Evolutionary conservation across 1,140 invertebrate genomes (phyloP).

Genomic region (Wasmannia auropunctata): DNA sequence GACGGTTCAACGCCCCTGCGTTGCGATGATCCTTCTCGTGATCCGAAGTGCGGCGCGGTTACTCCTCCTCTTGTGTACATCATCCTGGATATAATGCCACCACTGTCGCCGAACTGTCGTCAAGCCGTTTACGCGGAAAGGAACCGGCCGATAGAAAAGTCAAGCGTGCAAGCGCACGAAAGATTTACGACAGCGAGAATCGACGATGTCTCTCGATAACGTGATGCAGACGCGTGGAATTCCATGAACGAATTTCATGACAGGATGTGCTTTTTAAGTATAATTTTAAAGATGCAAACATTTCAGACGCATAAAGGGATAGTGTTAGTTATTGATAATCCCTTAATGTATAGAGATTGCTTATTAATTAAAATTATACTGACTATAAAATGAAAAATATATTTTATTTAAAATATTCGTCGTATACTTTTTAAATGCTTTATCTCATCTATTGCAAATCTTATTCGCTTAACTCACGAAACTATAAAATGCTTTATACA

Average conservation of each 20-base stretch:
- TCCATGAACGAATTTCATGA: not conserved
- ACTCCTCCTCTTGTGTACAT: constrained; percentile 16
- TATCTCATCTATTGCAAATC: not conserved
- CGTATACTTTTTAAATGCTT: not conserved
- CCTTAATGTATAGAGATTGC: not conserved
- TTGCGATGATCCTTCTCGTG: constrained; percentile 56
- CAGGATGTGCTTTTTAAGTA: not conserved
- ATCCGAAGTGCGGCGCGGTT: constrained; percentile 55
- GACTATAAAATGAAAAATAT: not conserved
- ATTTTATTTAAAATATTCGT: not conserved
- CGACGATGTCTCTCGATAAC: not conserved
- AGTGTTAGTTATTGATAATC: not conserved
- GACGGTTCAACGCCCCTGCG: constrained; percentile 75
- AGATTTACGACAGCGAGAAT: constrained; percentile 48
- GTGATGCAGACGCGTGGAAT: not conserved
- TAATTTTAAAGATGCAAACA: not conserved
- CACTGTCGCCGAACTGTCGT: constrained; percentile 68
- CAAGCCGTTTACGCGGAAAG: constrained; percentile 47
- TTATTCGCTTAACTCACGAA: not conserved
- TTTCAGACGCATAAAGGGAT: not conserved
- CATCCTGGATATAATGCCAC: constrained; percentile 66
- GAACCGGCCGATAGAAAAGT: constrained; percentile 26
- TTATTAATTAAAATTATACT: not conserved
- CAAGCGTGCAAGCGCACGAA: constrained; percentile 35
- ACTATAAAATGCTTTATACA: not conserved